A percentile compares a stretch with the other conserved stretches of the same genome.
Conservation (phyloP, 2,113 vertebrate species). For the Anthoscopus minutus region DNA sequence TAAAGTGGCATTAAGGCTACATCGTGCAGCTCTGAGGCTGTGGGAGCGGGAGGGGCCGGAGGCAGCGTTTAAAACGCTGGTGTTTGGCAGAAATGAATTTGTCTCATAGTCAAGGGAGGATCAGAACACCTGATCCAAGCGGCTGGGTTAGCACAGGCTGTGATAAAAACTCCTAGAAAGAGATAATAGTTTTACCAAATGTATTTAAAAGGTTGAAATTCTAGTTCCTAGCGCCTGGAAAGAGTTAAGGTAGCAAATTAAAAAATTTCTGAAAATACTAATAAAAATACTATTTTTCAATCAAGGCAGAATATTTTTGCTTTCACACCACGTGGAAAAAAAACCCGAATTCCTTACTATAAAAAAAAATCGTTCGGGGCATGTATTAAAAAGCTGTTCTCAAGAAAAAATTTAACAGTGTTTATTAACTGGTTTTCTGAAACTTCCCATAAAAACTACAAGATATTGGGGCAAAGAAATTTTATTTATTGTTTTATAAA, state of each 20-base stretch:
- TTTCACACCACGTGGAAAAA: not conserved
- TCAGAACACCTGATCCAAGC: slow-evolving; percentile 18
- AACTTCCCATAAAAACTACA: not conserved
- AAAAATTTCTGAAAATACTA: not conserved
- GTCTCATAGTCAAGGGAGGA: not conserved
- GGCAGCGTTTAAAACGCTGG: not conserved
- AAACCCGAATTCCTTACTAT: not conserved
- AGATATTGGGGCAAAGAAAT: not conserved
- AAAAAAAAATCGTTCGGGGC: not conserved
- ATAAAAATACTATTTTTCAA: not conserved
- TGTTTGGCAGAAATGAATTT: slow-evolving; percentile 39
- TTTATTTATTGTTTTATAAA: not conserved
- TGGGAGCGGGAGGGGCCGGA: not conserved
- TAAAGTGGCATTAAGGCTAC: slow-evolving; percentile 1
- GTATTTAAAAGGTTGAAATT: not conserved
- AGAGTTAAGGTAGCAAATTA: not conserved
- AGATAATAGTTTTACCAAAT: not conserved
- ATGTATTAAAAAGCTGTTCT: not conserved
- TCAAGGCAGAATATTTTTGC: not conserved
- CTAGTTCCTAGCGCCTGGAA: not conserved
- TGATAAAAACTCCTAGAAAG: not conserved
- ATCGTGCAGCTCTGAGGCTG: not conserved
- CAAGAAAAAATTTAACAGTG: not conserved
- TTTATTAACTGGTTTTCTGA: not conserved
- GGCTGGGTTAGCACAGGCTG: not conserved